Base-by-base conservation (phyloP, 2,888 invertebrate species). In the Subacronicta megacephala region DNA sequence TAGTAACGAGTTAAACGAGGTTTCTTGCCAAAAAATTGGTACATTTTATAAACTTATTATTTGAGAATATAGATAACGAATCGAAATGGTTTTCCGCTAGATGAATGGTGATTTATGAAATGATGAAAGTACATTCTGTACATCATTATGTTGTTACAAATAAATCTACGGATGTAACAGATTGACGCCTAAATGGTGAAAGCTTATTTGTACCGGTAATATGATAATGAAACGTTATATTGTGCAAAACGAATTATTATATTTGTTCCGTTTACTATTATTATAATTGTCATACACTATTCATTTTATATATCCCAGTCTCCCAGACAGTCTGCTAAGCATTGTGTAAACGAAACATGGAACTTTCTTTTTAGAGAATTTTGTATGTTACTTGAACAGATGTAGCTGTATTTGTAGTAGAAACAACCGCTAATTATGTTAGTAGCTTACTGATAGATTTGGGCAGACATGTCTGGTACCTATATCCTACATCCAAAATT, bases 151-250 rank as follows among this genome's bases (percentile, higher is more conserved):
- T 61, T 60, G 55, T 67, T 58, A 66, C 44, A 63, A 71, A 70
- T 61, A 68, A 70, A 70, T 67, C 59, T 60, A 66, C 85, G 88
- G 88, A 88, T 78, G 82, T 82, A 63, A 75, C 82, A 72, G 71
- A 79, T 88, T 84, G 73, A 63, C 67, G 54, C 62, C 61, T 73
- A 66, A 82, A 82, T 73, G 78, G 87, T 81, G 87, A 88, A 88
- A 89, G 87, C 77, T 72, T 58, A 50, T 43, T 72, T 69, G 44
- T 72, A 53, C 51, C 62, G 55, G 68, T 83, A 81, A 79, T 77
- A 59, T 60, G 72, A 77, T 80, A 80, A 82, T 77, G 62, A 63
- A 47, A 62, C 43, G 63, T 71, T 74, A 75, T 59, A 77, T 78
- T 78, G 70, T 71, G 54, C 36, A 51, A 71, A 57, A 72, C 61